Base-by-base conservation (phyloP, 1,140 invertebrate species). In the Nymphalis io region DNA sequence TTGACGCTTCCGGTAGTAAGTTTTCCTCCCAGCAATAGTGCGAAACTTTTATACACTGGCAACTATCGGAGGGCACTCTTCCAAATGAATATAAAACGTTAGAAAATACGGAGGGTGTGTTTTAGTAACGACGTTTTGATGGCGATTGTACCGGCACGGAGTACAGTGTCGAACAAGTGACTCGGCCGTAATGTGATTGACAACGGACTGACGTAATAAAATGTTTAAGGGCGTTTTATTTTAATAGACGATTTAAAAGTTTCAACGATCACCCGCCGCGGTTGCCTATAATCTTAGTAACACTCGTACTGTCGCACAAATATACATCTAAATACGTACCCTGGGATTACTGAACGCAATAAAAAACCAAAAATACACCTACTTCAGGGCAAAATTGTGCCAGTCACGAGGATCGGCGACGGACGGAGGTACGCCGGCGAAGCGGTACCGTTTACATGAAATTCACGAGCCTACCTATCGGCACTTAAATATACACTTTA, bases 341-440 rank as follows among this genome's bases (percentile, higher is more conserved):
- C 68, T 68, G 46, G 76, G 75, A 82, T 82, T 82, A 83, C 73
- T 73, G 80, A 76, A 80, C 72, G 80, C 79, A 82, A 87, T 85
- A 88, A 88, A 89, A 87, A 83, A 78, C 77, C 75, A 83, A 84
- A 89, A 86, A 89, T 85, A 89, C 75, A 82, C 81, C 76, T 73
- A 82, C 82, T 82, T 78, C 78, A 76, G 77, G 80, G 81, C 79
- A 63, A 74, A 87, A 90, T 89, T 87, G 82, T 88, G 86, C 88
- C 81, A 85, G 88, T 89, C 88, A 90, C 87, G 80, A 72, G 78
- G 79, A 73, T 72, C 81, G 73, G 76, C 81, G 75, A 64, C 76
- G 73, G 73, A 79, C 81, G 65, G 57, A 59, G 61, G 72, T 73
- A 75, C 71, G 68, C 48, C 44, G 61, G 21, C 67, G 62, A 39